phyloP scores from a whole-genome alignment of 2,113 vertebrate species.

The Brachirus orientalis region DNA sequence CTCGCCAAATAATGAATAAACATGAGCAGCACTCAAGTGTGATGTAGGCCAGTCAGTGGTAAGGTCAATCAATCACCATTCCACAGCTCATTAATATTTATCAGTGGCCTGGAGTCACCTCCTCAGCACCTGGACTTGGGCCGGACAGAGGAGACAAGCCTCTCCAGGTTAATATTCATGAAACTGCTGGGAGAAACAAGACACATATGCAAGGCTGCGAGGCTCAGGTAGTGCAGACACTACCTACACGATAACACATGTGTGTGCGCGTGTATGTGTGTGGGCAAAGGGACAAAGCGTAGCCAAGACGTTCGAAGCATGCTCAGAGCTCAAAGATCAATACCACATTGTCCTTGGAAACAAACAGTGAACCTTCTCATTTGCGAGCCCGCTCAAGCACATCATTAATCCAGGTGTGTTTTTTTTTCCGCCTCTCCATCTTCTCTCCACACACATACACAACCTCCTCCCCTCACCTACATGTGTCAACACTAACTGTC shows the following conservation, averaged over 20 bases:
- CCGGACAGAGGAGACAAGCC: conserved; percentile 61
- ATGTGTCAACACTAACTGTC: conserved; percentile 77
- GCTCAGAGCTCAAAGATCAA: conserved; percentile 74
- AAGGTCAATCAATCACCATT: conserved; percentile 82
- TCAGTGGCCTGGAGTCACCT: conserved; percentile 77
- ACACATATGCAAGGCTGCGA: conserved; percentile 48
- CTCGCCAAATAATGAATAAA: conserved; percentile 81
- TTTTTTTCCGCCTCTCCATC: conserved; percentile 23
- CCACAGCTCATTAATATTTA: conserved; percentile 80
- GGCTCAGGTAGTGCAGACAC: conserved; percentile 44
- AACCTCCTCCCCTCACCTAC: conserved; percentile 52
- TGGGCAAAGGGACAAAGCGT: conserved; percentile 36
- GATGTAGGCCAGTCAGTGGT: conserved; percentile 75
- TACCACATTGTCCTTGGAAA: conserved; percentile 80
- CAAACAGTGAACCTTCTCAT: conserved; percentile 78
- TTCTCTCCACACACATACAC: conserved; percentile 22
- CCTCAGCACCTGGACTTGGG: conserved; percentile 65
- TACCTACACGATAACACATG: conserved; percentile 12
- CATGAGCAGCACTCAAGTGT: conserved; percentile 76
- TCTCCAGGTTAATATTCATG: conserved; percentile 78
- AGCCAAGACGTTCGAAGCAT: conserved; percentile 71
- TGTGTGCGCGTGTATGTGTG: conserved; percentile 5
- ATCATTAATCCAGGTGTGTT: conserved; percentile 79
- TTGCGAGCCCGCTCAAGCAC: conserved; percentile 80
- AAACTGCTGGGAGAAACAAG: conserved; percentile 64